Evolutionary conservation across 1,140 invertebrate species (phyloP).

Genomic region (Drosophila lowei): DNA sequence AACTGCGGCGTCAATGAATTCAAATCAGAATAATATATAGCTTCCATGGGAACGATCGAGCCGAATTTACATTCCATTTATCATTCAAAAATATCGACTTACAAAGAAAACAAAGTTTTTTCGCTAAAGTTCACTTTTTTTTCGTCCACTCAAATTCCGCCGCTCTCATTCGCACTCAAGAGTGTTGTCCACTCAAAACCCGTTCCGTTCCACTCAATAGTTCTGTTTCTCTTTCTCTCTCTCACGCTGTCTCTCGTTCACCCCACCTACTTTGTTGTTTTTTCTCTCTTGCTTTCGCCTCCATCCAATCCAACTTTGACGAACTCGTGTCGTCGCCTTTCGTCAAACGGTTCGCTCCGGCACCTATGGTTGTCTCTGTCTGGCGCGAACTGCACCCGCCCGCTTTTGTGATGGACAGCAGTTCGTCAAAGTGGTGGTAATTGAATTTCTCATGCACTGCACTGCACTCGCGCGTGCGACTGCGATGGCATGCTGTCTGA

Average conservation of each 20-base stretch:
- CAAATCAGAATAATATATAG: too few species aligned
- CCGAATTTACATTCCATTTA: too few species aligned
- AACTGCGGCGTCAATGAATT: too few species aligned
- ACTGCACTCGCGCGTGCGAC: constrained; percentile 27
- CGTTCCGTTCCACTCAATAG: constrained; percentile 50
- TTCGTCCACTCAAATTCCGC: constrained; percentile 36
- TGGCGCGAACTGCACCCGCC: constrained; percentile 21
- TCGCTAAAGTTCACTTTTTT: too few species aligned
- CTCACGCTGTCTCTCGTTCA: constrained; percentile 46
- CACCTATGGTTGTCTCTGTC: constrained; percentile 62
- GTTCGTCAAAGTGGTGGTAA: constrained; percentile 82
- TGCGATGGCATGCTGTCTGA: constrained; percentile 56
- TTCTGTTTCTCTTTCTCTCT: constrained; percentile 16
- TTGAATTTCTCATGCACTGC: constrained; percentile 53
- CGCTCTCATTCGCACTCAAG: constrained; percentile 12
- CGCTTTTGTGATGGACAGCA: constrained; percentile 71
- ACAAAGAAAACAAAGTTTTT: too few species aligned
- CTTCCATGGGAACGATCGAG: too few species aligned
- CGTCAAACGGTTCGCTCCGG: constrained; percentile 54
- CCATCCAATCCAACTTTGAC: constrained; percentile 60
- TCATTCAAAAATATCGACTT: too few species aligned
- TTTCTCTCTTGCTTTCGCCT: constrained; percentile 37
- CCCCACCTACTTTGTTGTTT: constrained; percentile 34
- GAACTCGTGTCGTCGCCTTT: constrained; percentile 79
- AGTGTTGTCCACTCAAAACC: constrained; percentile 39